These are phyloP conservation scores for Calvadosia cruxmelitensis DNA, from an alignment of 30 jellyfish, hydroid and myxozoan species.

Conservation along the genomic window DNA sequence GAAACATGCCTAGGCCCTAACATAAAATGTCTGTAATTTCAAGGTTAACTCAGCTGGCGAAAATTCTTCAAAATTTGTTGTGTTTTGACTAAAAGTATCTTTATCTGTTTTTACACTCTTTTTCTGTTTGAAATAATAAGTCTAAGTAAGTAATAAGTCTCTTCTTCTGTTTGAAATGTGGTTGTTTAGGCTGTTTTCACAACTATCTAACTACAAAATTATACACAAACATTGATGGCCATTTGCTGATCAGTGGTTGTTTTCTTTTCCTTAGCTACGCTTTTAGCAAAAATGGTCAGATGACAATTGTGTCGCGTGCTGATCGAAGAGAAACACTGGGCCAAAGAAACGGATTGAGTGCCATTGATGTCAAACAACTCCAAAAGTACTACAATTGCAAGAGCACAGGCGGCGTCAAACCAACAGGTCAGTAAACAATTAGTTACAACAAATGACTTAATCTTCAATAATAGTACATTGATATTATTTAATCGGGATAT, in stretches of 20 bases:
- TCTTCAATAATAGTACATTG: too few relatives aligned
- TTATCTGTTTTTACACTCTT: neutral
- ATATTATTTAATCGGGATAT: too few relatives aligned
- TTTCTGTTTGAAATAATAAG: neutral
- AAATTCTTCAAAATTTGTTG: too few relatives aligned
- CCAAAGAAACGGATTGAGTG: slow-evolving; percentile 22
- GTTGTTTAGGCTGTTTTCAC: too few relatives aligned
- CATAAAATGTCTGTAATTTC: too few relatives aligned
- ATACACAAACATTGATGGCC: neutral
- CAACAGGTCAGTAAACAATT: too few relatives aligned
- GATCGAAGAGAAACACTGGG: slow-evolving; percentile 28
- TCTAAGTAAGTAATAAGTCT: neutral
- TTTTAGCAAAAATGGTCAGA: slow-evolving; percentile 19
- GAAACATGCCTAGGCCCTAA: too few relatives aligned
- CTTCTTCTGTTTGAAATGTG: too few relatives aligned
- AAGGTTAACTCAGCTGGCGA: too few relatives aligned
- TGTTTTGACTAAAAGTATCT: too few relatives aligned
- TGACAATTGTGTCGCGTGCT: slow-evolving; percentile 25
- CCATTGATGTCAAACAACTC: slow-evolving; percentile 27
- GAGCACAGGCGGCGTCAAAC: slow-evolving; percentile 34
- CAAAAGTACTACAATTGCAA: slow-evolving; percentile 23
- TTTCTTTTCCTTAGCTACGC: slow-evolving; percentile 16
- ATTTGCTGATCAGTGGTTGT: neutral
- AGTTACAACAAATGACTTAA: too few relatives aligned
- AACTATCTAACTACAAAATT: neutral